Conservation (phyloP, 2,113 vertebrate species). For the Equus przewalskii region DNA sequence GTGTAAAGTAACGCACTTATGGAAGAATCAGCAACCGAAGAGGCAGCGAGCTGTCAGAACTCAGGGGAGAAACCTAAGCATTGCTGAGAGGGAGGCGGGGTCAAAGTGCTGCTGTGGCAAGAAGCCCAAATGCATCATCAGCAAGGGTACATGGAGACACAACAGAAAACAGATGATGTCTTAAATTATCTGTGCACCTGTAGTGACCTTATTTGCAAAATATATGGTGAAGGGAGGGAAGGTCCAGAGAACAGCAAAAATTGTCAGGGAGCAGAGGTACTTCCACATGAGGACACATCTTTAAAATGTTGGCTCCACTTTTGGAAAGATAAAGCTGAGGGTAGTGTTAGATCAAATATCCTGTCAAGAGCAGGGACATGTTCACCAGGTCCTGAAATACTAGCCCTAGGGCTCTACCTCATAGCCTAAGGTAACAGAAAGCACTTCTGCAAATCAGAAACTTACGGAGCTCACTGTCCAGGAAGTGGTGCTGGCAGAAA, state of each 20-base stretch:
- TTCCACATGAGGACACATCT: neutral
- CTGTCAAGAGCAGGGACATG: neutral
- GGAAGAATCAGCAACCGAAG: neutral
- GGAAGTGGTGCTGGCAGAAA: neutral
- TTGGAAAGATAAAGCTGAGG: neutral
- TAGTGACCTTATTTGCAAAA: neutral
- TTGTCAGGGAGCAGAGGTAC: neutral
- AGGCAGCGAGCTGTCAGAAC: neutral
- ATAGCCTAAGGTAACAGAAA: conserved; percentile 21
- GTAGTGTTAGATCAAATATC: neutral
- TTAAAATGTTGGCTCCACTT: neutral
- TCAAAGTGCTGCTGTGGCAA: neutral
- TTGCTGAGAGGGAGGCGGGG: neutral
- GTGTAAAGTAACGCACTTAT: neutral
- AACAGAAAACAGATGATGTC: neutral
- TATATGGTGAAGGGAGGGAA: neutral
- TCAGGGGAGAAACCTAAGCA: neutral
- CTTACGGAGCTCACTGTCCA: neutral
- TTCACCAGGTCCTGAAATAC: neutral
- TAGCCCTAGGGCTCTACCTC: neutral
- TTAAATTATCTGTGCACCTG: neutral
- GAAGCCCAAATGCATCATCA: neutral
- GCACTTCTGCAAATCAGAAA: conserved; percentile 27
- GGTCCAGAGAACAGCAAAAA: neutral
- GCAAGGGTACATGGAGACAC: neutral